phyloP scores from a whole-genome alignment of 2,797 vertebrate species.

The Alcedo quadribrachys region DNA sequence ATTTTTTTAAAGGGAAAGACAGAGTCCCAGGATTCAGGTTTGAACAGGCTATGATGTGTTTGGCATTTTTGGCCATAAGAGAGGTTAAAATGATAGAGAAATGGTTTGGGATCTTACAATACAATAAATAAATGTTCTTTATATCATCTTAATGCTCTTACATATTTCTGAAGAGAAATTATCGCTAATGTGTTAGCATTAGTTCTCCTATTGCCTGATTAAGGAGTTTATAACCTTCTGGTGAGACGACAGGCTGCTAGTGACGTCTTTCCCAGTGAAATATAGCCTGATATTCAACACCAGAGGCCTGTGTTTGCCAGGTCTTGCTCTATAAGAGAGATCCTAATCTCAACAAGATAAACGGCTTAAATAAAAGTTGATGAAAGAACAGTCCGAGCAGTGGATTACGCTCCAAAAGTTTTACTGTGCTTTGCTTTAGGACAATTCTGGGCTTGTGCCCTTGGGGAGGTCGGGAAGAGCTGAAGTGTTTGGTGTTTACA shows the following conservation, averaged over 20 bases:
- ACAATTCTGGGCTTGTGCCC: conserved; percentile 47
- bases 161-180: conserved; percentile 53
- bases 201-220: conserved; percentile 62
- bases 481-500: conserved; percentile 20
- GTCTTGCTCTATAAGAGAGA: conserved; percentile 69
- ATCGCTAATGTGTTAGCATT: conserved; percentile 51
- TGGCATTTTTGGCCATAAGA: not conserved
- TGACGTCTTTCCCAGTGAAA: conserved; percentile 61
- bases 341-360: conserved; percentile 77
- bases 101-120: not conserved
- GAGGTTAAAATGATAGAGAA: conserved; percentile 4
- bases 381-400: conserved; percentile 66
- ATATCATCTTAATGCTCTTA: conserved; percentile 13
- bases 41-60: not conserved
- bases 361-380: conserved; percentile 75
- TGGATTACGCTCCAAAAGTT: conserved; percentile 56
- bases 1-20: not conserved
- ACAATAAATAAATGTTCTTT: conserved; percentile 32
- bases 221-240: conserved; percentile 49
- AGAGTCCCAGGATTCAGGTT: not conserved
- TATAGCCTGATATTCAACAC: conserved; percentile 73
- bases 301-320: conserved; percentile 68
- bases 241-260: conserved; percentile 53
- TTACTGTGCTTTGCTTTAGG: conserved; percentile 50
- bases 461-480: not conserved